Evolutionary conservation across 1,140 invertebrate genomes (phyloP).

Genomic region (Micrasema minimum): DNA sequence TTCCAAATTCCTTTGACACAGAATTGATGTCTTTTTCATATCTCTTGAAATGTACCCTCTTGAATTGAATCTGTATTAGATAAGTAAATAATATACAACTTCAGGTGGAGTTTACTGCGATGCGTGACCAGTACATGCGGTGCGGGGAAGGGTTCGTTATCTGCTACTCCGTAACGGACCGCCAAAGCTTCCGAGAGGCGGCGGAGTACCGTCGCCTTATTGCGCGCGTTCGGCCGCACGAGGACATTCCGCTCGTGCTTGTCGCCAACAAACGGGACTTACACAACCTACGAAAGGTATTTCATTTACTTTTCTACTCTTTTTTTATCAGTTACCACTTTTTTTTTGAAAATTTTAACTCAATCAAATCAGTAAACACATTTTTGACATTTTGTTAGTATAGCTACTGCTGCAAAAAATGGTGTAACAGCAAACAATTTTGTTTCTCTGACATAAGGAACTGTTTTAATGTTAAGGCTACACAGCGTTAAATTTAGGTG

Average conservation of each 20-base stretch:
- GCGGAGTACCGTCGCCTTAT: slow-evolving; percentile 94
- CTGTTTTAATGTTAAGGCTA: no score
- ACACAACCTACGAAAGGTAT: slow-evolving; percentile 79
- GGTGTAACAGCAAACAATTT: no score
- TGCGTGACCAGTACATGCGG: slow-evolving; percentile 98
- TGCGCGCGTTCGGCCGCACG: slow-evolving; percentile 94
- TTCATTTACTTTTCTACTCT: not conserved
- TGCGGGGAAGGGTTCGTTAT: slow-evolving; percentile 97
- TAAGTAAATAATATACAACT: not conserved
- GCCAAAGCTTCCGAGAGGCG: slow-evolving; percentile 84
- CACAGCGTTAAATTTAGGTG: no score
- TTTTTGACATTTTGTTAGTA: no score
- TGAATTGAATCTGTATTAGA: no score
- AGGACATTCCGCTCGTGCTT: slow-evolving; percentile 96
- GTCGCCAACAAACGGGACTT: slow-evolving; percentile 99
- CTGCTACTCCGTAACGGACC: slow-evolving; percentile 84
- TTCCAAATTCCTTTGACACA: no score
- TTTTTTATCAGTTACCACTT: not conserved
- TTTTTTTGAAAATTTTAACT: not conserved
- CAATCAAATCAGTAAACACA: no score
- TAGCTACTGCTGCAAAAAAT: no score
- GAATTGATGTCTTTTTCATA: no score
- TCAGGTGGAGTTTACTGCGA: slow-evolving; percentile 90
- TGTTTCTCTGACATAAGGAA: no score
- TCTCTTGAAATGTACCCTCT: no score